Base-by-base conservation (phyloP, 2,888 invertebrate genomes). In the Gnatocerus cornutus region DNA sequence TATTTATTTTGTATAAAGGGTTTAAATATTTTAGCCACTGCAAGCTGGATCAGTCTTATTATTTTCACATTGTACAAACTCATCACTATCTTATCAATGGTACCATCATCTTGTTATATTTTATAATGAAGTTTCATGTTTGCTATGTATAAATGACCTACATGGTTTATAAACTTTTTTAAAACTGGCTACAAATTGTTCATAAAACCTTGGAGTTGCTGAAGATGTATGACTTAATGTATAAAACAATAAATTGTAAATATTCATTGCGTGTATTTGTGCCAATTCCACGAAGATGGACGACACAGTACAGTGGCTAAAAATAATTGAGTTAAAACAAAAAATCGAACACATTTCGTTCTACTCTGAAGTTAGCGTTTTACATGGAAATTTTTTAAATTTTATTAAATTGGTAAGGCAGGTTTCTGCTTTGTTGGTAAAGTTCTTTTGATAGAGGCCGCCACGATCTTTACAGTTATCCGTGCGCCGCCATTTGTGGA, bases 401-500 rank as follows among this genome's bases (percentile, higher is more conserved):
- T n/a, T n/a, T n/a, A n/a, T n/a, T n/a, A 21, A 21, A 21, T 21
- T 1, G 21, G 21, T 21, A 1, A 4, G 21, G 21, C 21, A 21
- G 21, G 21, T 21, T 4, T 1, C 21, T 21, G 1, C 21, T 21
- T 21, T 3, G 21, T 21, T 21, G 21, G 21, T 21, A 21, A 21
- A 21, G 4, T 21, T 4, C 2, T 21, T 21, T 21, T 21, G 21
- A 21, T 21, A 21, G 21, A 21, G 21, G 21, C 2, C 21, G 21
- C 21, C 21, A 3, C 21, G 29, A 41, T 65, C 33, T 64, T 53
- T 58, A 69, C 59, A 56, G 71, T 73, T 71, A 63, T 61, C 50
- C 58, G 37, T 27, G 5, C 37, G 72, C 68, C 58, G 73, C 76
- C 77, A 75, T 76, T 74, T 67, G 68, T 68, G 68, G 73, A 76